These are phyloP conservation scores for Cinclus cinclus DNA, from an alignment of 2,113 vertebrate genomes.

Conservation along the genomic window DNA sequence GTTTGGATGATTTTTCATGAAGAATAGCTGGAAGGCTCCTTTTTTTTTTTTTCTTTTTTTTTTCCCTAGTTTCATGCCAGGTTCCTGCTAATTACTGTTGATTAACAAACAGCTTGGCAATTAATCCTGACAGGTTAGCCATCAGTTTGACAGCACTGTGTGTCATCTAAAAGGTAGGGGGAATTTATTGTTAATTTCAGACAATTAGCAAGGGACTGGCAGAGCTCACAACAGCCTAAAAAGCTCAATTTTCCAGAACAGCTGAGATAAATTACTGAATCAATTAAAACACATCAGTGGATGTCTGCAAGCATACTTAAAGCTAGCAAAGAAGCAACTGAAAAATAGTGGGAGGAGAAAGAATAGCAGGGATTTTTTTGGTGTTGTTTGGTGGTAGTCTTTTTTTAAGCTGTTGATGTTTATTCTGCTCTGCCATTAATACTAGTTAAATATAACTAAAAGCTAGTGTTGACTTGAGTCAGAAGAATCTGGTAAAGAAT, in stretches of 20 bases:
- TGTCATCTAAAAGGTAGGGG: neutral
- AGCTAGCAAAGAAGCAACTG: neutral
- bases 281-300: slow-evolving; percentile 7
- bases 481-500: neutral
- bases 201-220: slow-evolving; percentile 14
- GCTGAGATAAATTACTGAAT: slow-evolving; percentile 19
- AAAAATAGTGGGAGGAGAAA: neutral
- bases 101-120: slow-evolving; percentile 14
- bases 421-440: neutral
- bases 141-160: neutral
- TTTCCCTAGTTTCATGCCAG: neutral
- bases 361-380: fast-evolving
- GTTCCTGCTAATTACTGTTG: neutral
- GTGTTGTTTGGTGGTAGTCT: neutral
- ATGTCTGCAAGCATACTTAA: slow-evolving; percentile 9
- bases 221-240: neutral
- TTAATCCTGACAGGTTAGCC: neutral
- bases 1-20: neutral
- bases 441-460: neutral
- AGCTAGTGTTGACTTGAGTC: neutral
- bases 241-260: neutral
- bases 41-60: neutral
- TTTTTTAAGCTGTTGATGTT: neutral
- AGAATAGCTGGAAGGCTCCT: neutral
- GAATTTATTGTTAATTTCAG: neutral